Evolutionary conservation across 1,140 invertebrate species (phyloP).

Genomic region (Copidosoma floridanum): DNA sequence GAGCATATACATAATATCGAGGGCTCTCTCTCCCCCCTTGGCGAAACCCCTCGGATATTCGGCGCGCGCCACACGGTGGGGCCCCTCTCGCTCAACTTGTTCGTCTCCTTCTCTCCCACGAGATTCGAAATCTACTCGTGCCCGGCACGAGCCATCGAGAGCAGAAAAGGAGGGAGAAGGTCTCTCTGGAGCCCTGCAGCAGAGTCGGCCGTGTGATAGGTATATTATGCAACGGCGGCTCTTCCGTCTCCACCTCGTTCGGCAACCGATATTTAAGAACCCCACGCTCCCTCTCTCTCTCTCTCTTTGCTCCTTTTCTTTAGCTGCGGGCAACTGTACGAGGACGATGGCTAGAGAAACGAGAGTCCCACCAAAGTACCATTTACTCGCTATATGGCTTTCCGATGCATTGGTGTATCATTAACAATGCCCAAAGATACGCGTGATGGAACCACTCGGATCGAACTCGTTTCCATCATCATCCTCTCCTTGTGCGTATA

Average conservation of each 20-base stretch:
- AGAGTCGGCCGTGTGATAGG: constrained; percentile 10
- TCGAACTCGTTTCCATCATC: no score
- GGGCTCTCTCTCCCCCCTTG: constrained; percentile 27
- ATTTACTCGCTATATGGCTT: no score
- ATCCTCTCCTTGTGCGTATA: no score
- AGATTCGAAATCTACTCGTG: constrained; percentile 36
- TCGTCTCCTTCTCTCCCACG: constrained; percentile 32
- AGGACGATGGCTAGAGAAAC: no score
- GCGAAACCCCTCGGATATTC: constrained; percentile 33
- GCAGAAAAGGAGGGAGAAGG: constrained; percentile 3
- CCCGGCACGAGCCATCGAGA: constrained; percentile 36
- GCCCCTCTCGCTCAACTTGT: constrained; percentile 2
- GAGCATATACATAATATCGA: no score
- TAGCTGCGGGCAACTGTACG: no score
- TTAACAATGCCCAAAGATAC: no score
- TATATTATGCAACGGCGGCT: constrained; percentile 19
- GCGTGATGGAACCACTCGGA: no score
- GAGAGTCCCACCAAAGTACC: no score
- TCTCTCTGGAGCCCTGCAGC: constrained; percentile 12
- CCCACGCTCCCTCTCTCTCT: no score
- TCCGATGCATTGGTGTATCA: no score
- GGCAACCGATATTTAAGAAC: constrained; percentile 27
- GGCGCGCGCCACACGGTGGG: constrained; percentile 17
- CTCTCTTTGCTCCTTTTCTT: no score
- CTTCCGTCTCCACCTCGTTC: constrained; percentile 9